Evolutionary conservation across 1,140 invertebrate genomes (phyloP).

Genomic region (Drosophila santomea): DNA sequence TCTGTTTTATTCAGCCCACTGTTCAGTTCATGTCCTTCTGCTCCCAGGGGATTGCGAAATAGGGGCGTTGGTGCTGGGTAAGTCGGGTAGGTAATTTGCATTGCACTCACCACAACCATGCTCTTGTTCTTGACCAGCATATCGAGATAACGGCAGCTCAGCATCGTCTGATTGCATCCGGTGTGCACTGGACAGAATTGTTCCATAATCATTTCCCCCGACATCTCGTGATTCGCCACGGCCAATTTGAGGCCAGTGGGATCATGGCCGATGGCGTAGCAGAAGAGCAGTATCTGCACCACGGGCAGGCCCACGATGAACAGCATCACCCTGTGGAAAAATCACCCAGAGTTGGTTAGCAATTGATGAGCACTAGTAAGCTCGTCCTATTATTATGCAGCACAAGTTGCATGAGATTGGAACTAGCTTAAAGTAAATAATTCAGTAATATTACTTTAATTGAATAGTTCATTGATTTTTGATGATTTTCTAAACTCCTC

Average conservation of each 20-base stretch:
- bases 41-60: neutral
- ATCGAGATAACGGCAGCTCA: constrained; percentile 92
- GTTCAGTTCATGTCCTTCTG: neutral
- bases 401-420: neutral
- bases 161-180: constrained; percentile 88
- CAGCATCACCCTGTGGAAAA: constrained; percentile 89
- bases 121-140: constrained; percentile 87
- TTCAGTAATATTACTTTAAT: no score
- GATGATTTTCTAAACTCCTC: no score
- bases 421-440: no score
- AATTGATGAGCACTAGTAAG: neutral
- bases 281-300: constrained; percentile 97
- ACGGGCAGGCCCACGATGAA: constrained; percentile 97
- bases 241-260: constrained; percentile 93
- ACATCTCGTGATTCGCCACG: constrained; percentile 93
- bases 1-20: neutral
- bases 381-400: neutral
- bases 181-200: constrained; percentile 85
- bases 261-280: constrained; percentile 96
- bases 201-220: constrained; percentile 86
- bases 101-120: constrained; percentile 87
- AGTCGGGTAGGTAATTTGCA: constrained; percentile 71
- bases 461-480: no score
- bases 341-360: constrained; percentile 1
- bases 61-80: no score